Conservation (phyloP, 2,113 vertebrate species). For the Gymnogyps californianus region DNA sequence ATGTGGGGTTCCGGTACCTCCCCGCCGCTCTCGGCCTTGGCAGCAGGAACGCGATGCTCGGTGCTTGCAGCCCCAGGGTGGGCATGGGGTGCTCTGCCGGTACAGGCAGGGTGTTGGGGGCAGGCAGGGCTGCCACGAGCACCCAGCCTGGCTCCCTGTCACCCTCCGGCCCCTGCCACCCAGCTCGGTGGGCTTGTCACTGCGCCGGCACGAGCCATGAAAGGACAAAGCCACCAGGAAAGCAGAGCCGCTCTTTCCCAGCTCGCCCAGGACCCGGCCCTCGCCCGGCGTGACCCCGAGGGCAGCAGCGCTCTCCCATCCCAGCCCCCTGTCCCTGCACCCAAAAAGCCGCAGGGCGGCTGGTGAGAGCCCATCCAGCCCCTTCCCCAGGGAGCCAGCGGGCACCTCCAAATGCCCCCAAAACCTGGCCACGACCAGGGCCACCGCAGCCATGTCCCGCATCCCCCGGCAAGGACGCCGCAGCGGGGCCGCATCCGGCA, state of each 20-base stretch:
- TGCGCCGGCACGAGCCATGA: rapidly evolving
- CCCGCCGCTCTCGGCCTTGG: background rate
- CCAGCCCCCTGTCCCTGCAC: background rate
- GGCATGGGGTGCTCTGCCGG: background rate
- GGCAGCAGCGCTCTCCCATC: background rate
- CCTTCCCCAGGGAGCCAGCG: background rate
- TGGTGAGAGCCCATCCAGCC: background rate
- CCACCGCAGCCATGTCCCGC: rapidly evolving
- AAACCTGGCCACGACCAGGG: rapidly evolving
- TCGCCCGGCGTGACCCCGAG: rapidly evolving
- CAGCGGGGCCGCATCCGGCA: rapidly evolving
- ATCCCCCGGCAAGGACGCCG: rapidly evolving
- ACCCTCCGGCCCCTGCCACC: background rate
- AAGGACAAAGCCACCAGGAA: background rate
- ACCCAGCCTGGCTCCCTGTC: background rate
- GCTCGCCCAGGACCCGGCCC: too few species aligned
- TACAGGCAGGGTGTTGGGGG: background rate
- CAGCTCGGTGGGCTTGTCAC: background rate
- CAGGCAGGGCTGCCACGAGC: background rate
- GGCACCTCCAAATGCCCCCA: background rate
- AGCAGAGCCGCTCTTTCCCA: background rate
- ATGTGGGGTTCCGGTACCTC: rapidly evolving
- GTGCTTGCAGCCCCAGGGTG: too few species aligned
- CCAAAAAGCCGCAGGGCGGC: background rate
- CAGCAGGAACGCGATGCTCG: rapidly evolving